Percentiles rank a stretch among this genome's conserved stretches.
Conservation (phyloP, 2,888 invertebrate species). For the Rosalia funebris region DNA sequence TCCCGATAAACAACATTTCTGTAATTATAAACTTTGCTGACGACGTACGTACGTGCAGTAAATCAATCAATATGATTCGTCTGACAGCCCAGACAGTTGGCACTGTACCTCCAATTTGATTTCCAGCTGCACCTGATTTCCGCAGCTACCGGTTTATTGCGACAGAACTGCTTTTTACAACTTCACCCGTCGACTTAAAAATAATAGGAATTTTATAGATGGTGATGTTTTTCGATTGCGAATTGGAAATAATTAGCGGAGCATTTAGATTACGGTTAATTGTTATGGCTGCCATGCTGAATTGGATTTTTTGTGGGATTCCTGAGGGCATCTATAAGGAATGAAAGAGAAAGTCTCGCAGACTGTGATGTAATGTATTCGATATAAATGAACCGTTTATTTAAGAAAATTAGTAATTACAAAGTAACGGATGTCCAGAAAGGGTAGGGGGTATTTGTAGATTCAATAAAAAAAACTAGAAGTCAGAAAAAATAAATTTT, state of each 20-base stretch:
- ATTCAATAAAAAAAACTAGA: no score
- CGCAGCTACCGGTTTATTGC: slow-evolving; percentile 43
- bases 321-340: background rate
- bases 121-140: slow-evolving; percentile 44
- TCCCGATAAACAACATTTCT: background rate
- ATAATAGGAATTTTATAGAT: slow-evolving; percentile 41
- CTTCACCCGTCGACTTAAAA: slow-evolving; percentile 36
- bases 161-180: slow-evolving; percentile 41
- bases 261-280: slow-evolving; percentile 46
- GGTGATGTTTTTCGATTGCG: slow-evolving; percentile 31
- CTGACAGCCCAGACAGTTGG: slow-evolving; percentile 28
- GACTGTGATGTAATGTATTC: no score
- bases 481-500: no score
- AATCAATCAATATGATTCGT: slow-evolving; percentile 39
- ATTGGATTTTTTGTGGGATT: slow-evolving; percentile 10
- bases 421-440: no score
- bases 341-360: no score
- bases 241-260: slow-evolving; percentile 46
- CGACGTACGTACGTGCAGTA: slow-evolving; percentile 1
- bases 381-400: no score
- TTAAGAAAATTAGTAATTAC: no score
- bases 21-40: slow-evolving; percentile 5
- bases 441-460: no score
- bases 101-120: slow-evolving; percentile 31
- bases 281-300: slow-evolving; percentile 41